phyloP scores from a whole-genome alignment of 2,888 invertebrate genomes.

The Zhengitettix transpicula region DNA sequence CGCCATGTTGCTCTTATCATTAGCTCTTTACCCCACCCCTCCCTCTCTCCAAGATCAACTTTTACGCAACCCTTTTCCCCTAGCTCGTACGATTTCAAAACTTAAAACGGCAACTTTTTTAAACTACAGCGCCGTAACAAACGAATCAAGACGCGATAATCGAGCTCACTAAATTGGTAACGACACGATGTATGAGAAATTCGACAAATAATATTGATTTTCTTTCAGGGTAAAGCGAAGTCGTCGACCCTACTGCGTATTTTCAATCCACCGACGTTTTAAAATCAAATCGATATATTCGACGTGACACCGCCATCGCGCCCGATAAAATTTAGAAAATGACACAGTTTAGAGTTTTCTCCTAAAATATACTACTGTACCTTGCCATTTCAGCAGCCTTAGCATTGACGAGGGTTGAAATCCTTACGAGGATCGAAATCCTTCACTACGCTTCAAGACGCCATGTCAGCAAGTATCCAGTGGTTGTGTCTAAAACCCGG shows the following conservation, averaged over 20 bases:
- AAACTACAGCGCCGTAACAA: too few relatives aligned
- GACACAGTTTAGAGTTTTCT: too few relatives aligned
- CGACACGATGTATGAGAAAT: too few relatives aligned
- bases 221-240: slow-evolving; percentile 10
- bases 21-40: slow-evolving; percentile 10
- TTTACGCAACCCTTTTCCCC: slow-evolving; percentile 14
- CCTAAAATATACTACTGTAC: background rate
- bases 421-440: slow-evolving; percentile 11
- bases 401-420: slow-evolving; percentile 11
- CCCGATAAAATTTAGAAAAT: too few relatives aligned
- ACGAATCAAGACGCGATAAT: too few relatives aligned
- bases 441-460: slow-evolving; percentile 11
- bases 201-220: slow-evolving; percentile 11
- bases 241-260: slow-evolving; percentile 13
- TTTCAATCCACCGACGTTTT: slow-evolving; percentile 10
- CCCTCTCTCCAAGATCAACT: slow-evolving; percentile 5
- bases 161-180: too few relatives aligned
- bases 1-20: slow-evolving; percentile 12
- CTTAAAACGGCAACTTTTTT: too few relatives aligned
- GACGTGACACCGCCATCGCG: slow-evolving; percentile 1
- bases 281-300: slow-evolving; percentile 10
- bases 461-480: slow-evolving; percentile 12
- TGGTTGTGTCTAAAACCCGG: slow-evolving; percentile 9
- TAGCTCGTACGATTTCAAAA: background rate
- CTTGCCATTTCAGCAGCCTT: slow-evolving; percentile 10